phyloP scores from a whole-genome alignment of 2,797 vertebrate species.

The Bryconaethiops microstoma region DNA sequence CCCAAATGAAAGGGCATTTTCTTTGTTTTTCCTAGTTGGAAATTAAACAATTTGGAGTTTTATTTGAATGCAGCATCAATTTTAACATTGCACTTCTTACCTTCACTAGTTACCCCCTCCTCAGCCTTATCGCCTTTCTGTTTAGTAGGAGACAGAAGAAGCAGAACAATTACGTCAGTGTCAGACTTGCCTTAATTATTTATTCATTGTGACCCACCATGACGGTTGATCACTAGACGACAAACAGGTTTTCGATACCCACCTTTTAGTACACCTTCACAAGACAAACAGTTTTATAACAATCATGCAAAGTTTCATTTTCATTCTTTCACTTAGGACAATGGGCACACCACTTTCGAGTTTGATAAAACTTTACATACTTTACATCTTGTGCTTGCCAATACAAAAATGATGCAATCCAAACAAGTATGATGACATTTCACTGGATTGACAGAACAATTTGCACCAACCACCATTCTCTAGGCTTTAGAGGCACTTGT shows the following conservation, averaged over 20 bases:
- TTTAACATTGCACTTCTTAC: constrained; percentile 67
- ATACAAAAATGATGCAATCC: constrained; percentile 37
- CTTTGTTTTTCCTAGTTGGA: too few relatives aligned
- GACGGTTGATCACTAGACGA: not conserved
- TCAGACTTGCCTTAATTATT: not conserved
- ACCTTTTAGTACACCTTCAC: constrained; percentile 19
- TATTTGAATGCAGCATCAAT: not conserved
- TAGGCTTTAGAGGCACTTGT: constrained; percentile 2
- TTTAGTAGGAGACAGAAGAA: constrained; percentile 61
- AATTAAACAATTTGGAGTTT: not conserved
- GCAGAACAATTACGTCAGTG: not conserved
- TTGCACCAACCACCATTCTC: constrained; percentile 20
- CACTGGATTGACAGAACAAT: constrained; percentile 36
- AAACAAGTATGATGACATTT: constrained; percentile 26
- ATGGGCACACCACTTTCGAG: constrained; percentile 19
- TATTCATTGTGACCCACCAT: not conserved
- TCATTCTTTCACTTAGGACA: constrained; percentile 26
- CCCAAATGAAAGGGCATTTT: too few relatives aligned
- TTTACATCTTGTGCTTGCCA: not conserved
- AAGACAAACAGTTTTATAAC: constrained; percentile 1
- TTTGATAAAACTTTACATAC: constrained; percentile 2
- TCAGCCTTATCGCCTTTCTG: constrained; percentile 93
- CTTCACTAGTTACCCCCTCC: constrained; percentile 98
- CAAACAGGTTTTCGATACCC: constrained; percentile 12
- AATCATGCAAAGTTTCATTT: constrained; percentile 27